phyloP scores from a whole-genome alignment of 2,113 vertebrate genomes.

The Mungos mungo region DNA sequence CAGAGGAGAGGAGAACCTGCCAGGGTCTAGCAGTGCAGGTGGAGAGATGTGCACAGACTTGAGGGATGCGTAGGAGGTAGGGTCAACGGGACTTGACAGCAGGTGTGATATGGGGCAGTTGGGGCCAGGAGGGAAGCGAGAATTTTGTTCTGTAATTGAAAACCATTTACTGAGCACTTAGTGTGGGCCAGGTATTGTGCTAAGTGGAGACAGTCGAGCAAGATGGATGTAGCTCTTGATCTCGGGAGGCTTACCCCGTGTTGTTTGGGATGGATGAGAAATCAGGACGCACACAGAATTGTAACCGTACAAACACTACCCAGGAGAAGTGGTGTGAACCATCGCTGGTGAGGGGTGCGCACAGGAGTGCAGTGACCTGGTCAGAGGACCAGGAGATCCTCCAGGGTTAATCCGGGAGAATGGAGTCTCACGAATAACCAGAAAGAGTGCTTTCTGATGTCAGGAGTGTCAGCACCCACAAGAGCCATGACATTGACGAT shows the following conservation, averaged over 20 bases:
- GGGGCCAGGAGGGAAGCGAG: background rate
- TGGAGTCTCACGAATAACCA: background rate
- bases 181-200: background rate
- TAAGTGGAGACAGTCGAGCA: background rate
- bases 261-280: background rate
- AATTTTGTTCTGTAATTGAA: background rate
- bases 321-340: background rate
- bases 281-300: background rate
- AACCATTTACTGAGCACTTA: background rate
- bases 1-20: accelerated
- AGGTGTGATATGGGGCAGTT: background rate
- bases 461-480: background rate
- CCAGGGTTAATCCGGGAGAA: background rate
- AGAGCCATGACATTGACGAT: no score
- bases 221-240: background rate
- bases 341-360: background rate
- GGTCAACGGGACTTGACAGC: background rate
- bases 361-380: background rate
- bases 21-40: background rate
- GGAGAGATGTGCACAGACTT: background rate
- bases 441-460: background rate
- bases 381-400: background rate
- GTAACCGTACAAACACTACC: background rate
- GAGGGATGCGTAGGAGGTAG: background rate
- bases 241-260: background rate